Percentiles rank a stretch among this genome's conserved stretches.
Evolutionary conservation across 2,797 vertebrate species (phyloP).

Genomic region (Pangasius djambal): DNA sequence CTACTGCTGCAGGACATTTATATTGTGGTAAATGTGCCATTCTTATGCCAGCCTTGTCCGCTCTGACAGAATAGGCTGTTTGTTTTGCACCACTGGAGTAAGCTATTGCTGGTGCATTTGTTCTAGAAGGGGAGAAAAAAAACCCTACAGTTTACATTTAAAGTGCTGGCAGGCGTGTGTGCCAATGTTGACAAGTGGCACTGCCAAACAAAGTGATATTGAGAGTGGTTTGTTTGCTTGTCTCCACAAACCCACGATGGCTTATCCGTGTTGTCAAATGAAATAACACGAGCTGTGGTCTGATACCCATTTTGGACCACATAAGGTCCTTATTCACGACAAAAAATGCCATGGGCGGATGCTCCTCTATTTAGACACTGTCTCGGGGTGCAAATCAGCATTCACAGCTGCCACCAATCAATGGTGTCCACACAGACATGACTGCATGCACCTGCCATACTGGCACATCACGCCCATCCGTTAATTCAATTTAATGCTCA

Average conservation of each 20-base stretch:
- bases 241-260: conserved; percentile 46
- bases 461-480: conserved; percentile 68
- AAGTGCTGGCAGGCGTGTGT: conserved; percentile 48
- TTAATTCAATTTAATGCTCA: conserved; percentile 78
- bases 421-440: conserved; percentile 64
- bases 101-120: conserved; percentile 43
- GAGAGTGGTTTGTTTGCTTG: conserved; percentile 52
- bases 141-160: conserved; percentile 47
- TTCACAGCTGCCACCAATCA: conserved; percentile 71
- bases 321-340: conserved; percentile 47
- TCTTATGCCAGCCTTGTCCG: conserved; percentile 31
- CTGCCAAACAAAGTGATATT: conserved; percentile 56
- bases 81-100: conserved; percentile 46
- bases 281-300: conserved; percentile 49
- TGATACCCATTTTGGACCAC: conserved; percentile 48
- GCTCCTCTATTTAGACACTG: conserved; percentile 61
- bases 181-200: conserved; percentile 54
- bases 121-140: conserved; percentile 28
- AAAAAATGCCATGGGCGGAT: conserved; percentile 54
- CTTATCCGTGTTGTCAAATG: conserved; percentile 55
- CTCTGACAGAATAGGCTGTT: conserved; percentile 41
- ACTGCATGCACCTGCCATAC: conserved; percentile 75
- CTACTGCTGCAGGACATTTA: conserved; percentile 35
- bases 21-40: conserved; percentile 38
- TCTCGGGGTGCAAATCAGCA: conserved; percentile 64